phyloP scores from a whole-genome alignment of 2,113 vertebrate genomes.

The Micronycteris hirsuta region DNA sequence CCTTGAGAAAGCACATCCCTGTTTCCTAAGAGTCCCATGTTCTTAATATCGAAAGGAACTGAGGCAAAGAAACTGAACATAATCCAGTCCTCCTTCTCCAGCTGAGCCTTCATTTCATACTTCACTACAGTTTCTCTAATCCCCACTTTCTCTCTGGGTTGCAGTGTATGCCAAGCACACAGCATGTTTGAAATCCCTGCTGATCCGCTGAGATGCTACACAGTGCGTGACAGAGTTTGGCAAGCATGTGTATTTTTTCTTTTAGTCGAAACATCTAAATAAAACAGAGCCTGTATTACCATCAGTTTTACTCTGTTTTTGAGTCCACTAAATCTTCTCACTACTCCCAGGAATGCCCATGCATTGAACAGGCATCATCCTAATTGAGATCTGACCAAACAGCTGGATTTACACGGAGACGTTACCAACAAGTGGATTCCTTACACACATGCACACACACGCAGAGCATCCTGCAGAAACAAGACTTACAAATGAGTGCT shows the following conservation, averaged over 20 bases:
- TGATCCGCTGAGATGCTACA: slow-evolving; percentile 52
- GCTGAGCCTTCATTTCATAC: slow-evolving; percentile 65
- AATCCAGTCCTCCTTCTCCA: slow-evolving; percentile 53
- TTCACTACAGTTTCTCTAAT: slow-evolving; percentile 64
- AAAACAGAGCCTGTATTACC: slow-evolving; percentile 11
- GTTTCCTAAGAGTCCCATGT: slow-evolving; percentile 9
- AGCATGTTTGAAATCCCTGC: slow-evolving; percentile 61
- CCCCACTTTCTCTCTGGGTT: slow-evolving; percentile 55
- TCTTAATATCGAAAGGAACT: slow-evolving; percentile 47
- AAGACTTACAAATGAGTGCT: slow-evolving; percentile 1
- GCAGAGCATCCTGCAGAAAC: fast-evolving
- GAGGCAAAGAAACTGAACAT: slow-evolving; percentile 40
- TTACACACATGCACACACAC: neutral
- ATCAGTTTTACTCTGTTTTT: neutral
- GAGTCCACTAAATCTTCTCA: neutral
- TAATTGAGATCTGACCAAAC: slow-evolving; percentile 12
- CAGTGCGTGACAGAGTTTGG: slow-evolving; percentile 51
- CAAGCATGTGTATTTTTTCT: neutral
- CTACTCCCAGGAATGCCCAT: slow-evolving; percentile 5
- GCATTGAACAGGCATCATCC: neutral
- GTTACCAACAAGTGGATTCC: neutral
- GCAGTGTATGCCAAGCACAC: slow-evolving; percentile 38
- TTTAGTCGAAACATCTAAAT: slow-evolving; percentile 9
- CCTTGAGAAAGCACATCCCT: slow-evolving; percentile 27
- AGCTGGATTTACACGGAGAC: slow-evolving; percentile 36